Conservation (phyloP, 2,888 invertebrate species). For the Lasioglossum lativentre region DNA sequence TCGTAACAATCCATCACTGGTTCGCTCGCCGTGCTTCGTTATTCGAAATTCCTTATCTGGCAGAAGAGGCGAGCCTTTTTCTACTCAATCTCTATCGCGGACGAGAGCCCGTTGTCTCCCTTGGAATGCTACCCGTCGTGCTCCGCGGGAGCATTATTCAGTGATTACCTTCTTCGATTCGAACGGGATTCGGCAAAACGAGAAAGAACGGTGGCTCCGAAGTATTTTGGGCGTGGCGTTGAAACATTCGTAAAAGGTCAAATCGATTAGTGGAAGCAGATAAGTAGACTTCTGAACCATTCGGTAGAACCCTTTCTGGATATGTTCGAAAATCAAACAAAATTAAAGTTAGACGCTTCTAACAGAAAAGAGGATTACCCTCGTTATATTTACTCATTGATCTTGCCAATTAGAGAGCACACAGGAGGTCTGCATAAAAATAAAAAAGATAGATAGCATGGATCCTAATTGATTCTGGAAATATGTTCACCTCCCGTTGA, state of each 20-base stretch:
- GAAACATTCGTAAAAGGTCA: too few relatives aligned
- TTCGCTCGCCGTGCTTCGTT: neutral
- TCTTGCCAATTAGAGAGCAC: neutral
- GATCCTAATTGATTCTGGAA: neutral
- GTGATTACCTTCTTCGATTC: neutral
- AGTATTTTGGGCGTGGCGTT: too few relatives aligned
- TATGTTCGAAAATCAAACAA: neutral
- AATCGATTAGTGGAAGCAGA: too few relatives aligned
- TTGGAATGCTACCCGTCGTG: neutral
- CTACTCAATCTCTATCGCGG: neutral
- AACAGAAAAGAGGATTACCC: neutral
- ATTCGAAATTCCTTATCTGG: neutral
- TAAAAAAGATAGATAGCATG: too few relatives aligned
- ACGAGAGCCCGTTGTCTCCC: neutral
- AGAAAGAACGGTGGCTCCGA: too few relatives aligned
- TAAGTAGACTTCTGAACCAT: too few relatives aligned
- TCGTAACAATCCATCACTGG: slow-evolving; percentile 21
- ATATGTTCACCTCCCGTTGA: neutral
- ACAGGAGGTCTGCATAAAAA: neutral
- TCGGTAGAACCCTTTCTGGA: too few relatives aligned
- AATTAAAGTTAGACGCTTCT: neutral
- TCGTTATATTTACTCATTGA: neutral
- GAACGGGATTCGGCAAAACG: neutral
- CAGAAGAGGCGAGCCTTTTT: neutral
- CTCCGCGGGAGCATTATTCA: neutral